Evolutionary conservation across 2,888 invertebrate genomes (phyloP), one percentile per base, ranked within the genome.

Genomic region (Hirtodrosophila duncani): DNA sequence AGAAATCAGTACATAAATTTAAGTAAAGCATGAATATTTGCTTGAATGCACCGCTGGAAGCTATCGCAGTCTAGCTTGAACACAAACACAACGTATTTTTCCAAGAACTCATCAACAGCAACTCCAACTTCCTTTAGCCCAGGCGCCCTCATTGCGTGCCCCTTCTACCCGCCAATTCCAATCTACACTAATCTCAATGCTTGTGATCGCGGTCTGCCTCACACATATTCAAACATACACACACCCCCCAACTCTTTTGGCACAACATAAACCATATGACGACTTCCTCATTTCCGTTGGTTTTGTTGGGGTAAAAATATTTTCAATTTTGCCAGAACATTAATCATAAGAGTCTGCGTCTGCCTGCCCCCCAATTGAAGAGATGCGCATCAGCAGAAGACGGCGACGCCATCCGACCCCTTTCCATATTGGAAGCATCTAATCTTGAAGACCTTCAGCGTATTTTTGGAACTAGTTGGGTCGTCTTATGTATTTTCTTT

Each of bases 261-360:
- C 72, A 78, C 71, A 70, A 78, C 72, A 78, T 74, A 65, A 78
- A 67, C 66, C 63, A 65, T 64, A 67, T 16, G 64, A 57, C 53
- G 78, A 74, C 72, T 78, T 74, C 75, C 80, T 77, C 75, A 72
- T 65, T 77, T 77, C 75, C 75, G 75, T 44, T 27, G 38, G 17
- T 14, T 53, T 39, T 30, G 36, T 43, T 51, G 70, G 60, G 63
- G 50, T 43, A 55, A 55, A 53, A 48, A 59, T 48, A 61, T 78
- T 70, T 57, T 74, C 65, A 78, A 72, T 77, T 80, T 80, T 69
- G 78, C 72, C 75, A 80, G 67, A 63, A 62, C 79, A 77, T 77
- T 77, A 79, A 74, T 74, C 79, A 74, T 75, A 65, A 66, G 59
- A 53, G 50, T 51, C 45, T 49, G 13, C 24, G 46, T 41, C 39